These are phyloP conservation scores for Anabas testudineus DNA, from an alignment of 2,797 vertebrate genomes.

Conservation along the genomic window DNA sequence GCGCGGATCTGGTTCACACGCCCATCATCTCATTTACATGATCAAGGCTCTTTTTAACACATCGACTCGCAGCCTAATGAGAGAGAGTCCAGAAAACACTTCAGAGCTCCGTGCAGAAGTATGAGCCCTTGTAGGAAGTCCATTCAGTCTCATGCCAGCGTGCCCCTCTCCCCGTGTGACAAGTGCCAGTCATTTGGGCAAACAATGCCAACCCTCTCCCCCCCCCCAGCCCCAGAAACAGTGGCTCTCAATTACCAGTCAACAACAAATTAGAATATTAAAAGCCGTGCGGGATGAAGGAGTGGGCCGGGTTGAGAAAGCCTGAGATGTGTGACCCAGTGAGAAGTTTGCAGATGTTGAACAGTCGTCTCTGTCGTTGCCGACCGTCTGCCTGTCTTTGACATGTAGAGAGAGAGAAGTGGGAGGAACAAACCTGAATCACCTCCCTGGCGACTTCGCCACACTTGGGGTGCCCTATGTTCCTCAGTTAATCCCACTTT, in stretches of 20 bases:
- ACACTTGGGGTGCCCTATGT: slow-evolving; percentile 39
- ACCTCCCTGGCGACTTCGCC: slow-evolving; percentile 22
- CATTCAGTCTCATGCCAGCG: slow-evolving; percentile 70
- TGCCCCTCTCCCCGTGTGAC: slow-evolving; percentile 42
- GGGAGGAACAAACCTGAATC: slow-evolving; percentile 32
- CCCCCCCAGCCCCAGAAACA: slow-evolving; percentile 65
- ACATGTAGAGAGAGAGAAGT: slow-evolving; percentile 46
- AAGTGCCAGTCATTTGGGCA: slow-evolving; percentile 74
- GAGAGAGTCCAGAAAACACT: slow-evolving; percentile 67
- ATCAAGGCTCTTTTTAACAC: slow-evolving; percentile 74
- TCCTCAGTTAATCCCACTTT: slow-evolving; percentile 89
- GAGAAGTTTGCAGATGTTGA: slow-evolving; percentile 85
- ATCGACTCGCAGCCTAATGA: slow-evolving; percentile 61
- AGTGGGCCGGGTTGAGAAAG: slow-evolving; percentile 55
- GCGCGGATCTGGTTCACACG: slow-evolving; percentile 49
- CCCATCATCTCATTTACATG: slow-evolving; percentile 75
- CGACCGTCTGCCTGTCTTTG: slow-evolving; percentile 56
- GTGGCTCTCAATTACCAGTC: slow-evolving; percentile 75
- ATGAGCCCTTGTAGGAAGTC: slow-evolving; percentile 54
- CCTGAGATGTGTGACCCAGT: slow-evolving; percentile 69
- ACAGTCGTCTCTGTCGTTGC: slow-evolving; percentile 33
- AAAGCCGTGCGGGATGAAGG: slow-evolving; percentile 66
- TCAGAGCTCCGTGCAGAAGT: slow-evolving; percentile 64
- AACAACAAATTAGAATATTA: slow-evolving; percentile 83
- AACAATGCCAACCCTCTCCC: slow-evolving; percentile 58